Evolutionary conservation across 2,888 invertebrate genomes (phyloP).

Genomic region (Aquatica leii): DNA sequence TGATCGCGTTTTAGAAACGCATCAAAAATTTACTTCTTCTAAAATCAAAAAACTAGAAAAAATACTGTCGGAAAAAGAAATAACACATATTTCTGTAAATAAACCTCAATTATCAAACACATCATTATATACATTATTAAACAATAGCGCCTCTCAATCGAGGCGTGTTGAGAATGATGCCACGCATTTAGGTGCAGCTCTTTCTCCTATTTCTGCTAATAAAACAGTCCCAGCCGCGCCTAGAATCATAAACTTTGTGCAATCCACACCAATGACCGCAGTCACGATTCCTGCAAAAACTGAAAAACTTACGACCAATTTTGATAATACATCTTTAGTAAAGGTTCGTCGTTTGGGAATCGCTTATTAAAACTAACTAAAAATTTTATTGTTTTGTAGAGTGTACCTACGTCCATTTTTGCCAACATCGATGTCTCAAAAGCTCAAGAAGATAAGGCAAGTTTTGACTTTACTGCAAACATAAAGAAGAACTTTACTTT

Average conservation of each 20-base stretch:
- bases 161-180: neutral
- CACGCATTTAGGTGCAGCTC: conserved; percentile 34
- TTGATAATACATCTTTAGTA: too few species aligned
- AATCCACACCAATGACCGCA: conserved; percentile 1
- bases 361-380: too few species aligned
- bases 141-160: neutral
- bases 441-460: too few species aligned
- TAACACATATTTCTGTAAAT: conserved; percentile 64
- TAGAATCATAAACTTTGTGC: neutral
- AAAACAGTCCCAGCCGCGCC: neutral
- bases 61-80: conserved; percentile 64
- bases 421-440: neutral
- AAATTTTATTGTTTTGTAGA: too few species aligned
- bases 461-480: too few species aligned
- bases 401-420: too few species aligned
- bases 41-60: conserved; percentile 65
- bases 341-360: too few species aligned
- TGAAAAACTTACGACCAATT: too few species aligned
- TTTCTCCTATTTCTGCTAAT: conserved; percentile 41
- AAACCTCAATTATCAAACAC: conserved; percentile 59
- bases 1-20: conserved; percentile 50
- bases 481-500: too few species aligned
- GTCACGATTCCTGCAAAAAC: too few species aligned
- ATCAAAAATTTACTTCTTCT: conserved; percentile 59
- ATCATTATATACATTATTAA: conserved; percentile 44